These are phyloP conservation scores for Tychaedon coryphoeus DNA, from an alignment of 2,113 vertebrate species.

Conservation along the genomic window DNA sequence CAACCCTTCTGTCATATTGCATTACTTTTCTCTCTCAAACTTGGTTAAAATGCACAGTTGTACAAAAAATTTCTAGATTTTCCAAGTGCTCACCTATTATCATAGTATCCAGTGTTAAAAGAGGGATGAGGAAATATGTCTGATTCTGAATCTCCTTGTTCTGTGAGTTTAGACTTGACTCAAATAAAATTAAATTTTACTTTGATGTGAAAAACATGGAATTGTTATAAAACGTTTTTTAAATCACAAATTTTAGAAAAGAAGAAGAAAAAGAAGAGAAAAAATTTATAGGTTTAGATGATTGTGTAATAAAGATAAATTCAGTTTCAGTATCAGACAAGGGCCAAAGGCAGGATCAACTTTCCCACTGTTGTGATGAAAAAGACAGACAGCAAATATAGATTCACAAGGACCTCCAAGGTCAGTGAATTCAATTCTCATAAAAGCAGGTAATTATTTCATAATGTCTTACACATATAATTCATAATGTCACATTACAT, in stretches of 20 bases:
- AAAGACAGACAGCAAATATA: not conserved
- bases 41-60: not conserved
- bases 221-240: not conserved
- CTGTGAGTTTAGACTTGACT: not conserved
- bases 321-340: not conserved
- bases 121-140: not conserved
- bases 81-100: not conserved
- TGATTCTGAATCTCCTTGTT: not conserved
- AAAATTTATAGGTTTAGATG: not conserved
- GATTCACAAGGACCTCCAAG: not conserved
- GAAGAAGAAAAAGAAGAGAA: not conserved
- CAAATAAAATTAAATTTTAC: not conserved
- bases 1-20: not conserved
- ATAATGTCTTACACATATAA: not conserved
- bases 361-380: not conserved
- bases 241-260: not conserved
- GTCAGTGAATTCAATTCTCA: not conserved
- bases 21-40: not conserved
- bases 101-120: not conserved
- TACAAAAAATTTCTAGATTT: not conserved
- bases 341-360: accelerated
- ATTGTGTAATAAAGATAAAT: not conserved
- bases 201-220: not conserved
- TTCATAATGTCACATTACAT: not conserved
- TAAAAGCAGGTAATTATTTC: slow-evolving; percentile 24